Percentiles rank a stretch among this genome's conserved stretches.
Evolutionary conservation across 2,888 invertebrate genomes (phyloP).

Genomic region (Beris morrisii): DNA sequence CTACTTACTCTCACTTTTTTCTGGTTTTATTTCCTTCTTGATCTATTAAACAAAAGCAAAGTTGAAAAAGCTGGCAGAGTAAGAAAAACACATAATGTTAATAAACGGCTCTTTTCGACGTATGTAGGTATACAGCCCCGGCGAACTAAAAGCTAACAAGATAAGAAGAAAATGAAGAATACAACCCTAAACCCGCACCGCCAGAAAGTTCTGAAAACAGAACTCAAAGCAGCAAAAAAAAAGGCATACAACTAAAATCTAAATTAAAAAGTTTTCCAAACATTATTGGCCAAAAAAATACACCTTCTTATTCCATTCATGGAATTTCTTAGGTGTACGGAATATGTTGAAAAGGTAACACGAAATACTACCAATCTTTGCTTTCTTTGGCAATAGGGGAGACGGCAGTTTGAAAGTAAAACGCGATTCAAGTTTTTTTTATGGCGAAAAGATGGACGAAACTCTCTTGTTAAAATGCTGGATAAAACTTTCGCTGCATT

Average conservation of each 20-base stretch:
- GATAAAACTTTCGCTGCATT: too few species aligned
- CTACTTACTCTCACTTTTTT: not conserved
- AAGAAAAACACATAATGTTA: slow-evolving; percentile 14
- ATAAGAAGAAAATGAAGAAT: not conserved
- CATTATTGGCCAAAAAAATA: slow-evolving; percentile 29
- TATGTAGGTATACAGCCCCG: not conserved
- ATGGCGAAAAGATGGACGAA: too few species aligned
- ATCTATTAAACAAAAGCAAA: slow-evolving; percentile 9
- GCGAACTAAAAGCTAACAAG: not conserved
- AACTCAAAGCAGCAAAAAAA: slow-evolving; percentile 18
- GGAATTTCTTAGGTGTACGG: not conserved
- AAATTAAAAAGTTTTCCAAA: slow-evolving; percentile 35
- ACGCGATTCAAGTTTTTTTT: too few species aligned
- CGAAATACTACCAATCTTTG: too few species aligned
- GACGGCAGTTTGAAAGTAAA: too few species aligned
- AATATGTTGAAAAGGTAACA: slow-evolving; percentile 6
- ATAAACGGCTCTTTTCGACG: slow-evolving; percentile 6
- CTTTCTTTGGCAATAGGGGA: too few species aligned
- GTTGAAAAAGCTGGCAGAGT: not conserved
- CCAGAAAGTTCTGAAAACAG: not conserved
- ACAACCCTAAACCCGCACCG: slow-evolving; percentile 9
- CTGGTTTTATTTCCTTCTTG: slow-evolving; percentile 18
- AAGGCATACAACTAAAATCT: slow-evolving; percentile 27
- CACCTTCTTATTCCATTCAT: slow-evolving; percentile 5
- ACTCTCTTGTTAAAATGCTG: too few species aligned